Base-by-base conservation (phyloP, 2,113 vertebrate genomes). In the Macquaria ambigua region DNA sequence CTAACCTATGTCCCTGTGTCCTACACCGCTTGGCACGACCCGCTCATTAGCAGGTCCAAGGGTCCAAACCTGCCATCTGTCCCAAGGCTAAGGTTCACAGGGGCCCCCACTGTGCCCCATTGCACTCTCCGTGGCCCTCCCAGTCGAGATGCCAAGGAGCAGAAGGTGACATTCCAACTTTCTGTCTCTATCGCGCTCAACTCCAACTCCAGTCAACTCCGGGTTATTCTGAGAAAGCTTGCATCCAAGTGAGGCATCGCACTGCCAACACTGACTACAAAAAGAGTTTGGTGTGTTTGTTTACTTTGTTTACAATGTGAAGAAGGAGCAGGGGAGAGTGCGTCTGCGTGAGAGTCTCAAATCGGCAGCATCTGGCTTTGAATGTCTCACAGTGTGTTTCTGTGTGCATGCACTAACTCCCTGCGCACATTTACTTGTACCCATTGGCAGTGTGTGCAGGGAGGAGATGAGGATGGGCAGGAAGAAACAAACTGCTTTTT, bases 121-220 rank as follows among this genome's bases (percentile, higher is more conserved):
- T 86, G 87, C 84, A 69, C 86, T 84, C 69, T 75, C 21, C n/a
- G 39, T 20, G 74, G 78, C 79, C 88, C 70, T 83, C 76, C 75
- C 64, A 64, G 73, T 68, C 1, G 69, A 82, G 75, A 52, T 50
- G 92, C 77, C 90, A 82, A 81, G 77, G 59, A 89, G 68, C 92
- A 81, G 89, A 93, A 93, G 92, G 93, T 94, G 92, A 94, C 94
- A 93, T 93, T 93, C 87, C 87, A 89, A 89, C 88, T 93, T 86
- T 81, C 68, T 43, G 50, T 56, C 63, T 82, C 58, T 41, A 34
- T 46, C 67, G 37, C 63, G 9, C 53, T 63, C 50, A 64, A 53
- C 77, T 87, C 71, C 56, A 70, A 37, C 86, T 86, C 76, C n/a
- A 52, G n/a, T 83, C 53, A 61, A 52, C 81, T 89, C 74, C 16